Percentiles rank a stretch among this genome's conserved stretches.
Evolutionary conservation across 1,140 invertebrate species (phyloP).

Genomic region (Dreissena polymorpha): DNA sequence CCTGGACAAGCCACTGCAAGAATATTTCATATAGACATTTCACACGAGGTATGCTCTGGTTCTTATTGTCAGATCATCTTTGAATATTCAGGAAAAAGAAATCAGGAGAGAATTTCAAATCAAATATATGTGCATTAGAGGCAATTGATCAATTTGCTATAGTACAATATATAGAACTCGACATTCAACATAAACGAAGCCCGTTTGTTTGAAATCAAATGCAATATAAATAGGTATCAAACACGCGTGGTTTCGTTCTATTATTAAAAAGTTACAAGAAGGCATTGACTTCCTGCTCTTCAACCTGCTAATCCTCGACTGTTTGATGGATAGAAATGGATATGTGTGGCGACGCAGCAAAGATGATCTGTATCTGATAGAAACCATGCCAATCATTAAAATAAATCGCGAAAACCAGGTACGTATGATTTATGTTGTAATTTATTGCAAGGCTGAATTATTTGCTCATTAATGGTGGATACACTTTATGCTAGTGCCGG

Average conservation of each 20-base stretch:
- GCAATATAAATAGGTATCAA: too few relatives aligned
- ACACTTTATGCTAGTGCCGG: background rate
- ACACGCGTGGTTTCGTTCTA: too few relatives aligned
- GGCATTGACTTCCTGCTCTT: constrained; percentile 69
- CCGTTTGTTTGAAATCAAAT: too few relatives aligned
- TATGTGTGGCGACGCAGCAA: constrained; percentile 62
- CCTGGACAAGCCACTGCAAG: constrained; percentile 51
- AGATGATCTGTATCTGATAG: constrained; percentile 66
- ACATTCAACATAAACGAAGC: too few relatives aligned
- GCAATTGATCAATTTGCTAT: too few relatives aligned
- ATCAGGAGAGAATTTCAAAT: too few relatives aligned
- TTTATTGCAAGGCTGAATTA: constrained; percentile 14
- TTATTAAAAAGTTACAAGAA: constrained; percentile 66
- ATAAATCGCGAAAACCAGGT: background rate
- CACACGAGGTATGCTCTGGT: constrained; percentile 61
- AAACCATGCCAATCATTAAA: constrained; percentile 60
- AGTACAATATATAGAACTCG: too few relatives aligned
- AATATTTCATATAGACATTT: constrained; percentile 68
- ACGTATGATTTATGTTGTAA: background rate
- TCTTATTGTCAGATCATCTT: too few relatives aligned
- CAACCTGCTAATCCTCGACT: constrained; percentile 67
- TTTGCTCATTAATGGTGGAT: background rate
- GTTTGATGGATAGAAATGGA: constrained; percentile 58
- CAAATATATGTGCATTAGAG: too few relatives aligned
- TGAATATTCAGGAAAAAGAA: too few relatives aligned